Evolutionary conservation across 2,797 vertebrate genomes (phyloP), one percentile per base, ranked within the genome.

Genomic region (Leptoclinus maculatus): DNA sequence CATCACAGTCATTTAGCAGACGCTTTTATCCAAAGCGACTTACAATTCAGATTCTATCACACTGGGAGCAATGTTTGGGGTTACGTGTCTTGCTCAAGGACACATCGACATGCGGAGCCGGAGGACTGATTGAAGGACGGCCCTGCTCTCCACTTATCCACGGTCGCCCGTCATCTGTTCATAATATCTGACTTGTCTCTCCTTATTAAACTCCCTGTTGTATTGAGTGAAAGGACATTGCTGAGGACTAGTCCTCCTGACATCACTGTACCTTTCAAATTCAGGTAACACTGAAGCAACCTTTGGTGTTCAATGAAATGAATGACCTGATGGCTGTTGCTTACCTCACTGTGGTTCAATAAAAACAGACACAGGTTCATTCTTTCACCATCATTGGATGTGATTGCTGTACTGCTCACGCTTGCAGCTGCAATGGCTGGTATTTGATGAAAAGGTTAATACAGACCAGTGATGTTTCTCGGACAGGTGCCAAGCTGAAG

Each of bases 401-500:
- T 60, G 70, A 19, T 64, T 39, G 10, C 17, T 47, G 53, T 59
- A 6, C 41, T 16, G 47, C 29, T 38, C 32, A 72, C 3, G 60
- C 47, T 16, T 39, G 45, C 58, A 17, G 36, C 47, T 56, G 16
- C n/a, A 12, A 19, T 11, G 14, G 34, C 19, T 76, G 49, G 51
- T 65, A 57, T 64, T 76, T 62, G 58, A 1, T 5, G 32, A 53
- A 78, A 72, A 72, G 76, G 69, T 66, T 60, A 66, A 51, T 53
- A 34, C 39, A 45, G 63, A 66, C 7, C 34, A 54, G 23, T 27
- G 62, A 59, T 34, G 45, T 72, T 60, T 67, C 36, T 59, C 76
- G 27, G 41, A 59, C 34, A 32, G 69, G n/a, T 27, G 47, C 34
- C 21, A 23, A 10, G 27, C 14, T 60, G 34, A 13, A 7, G 45